Conservation (phyloP, 2,888 invertebrate species). For the Orchestes rusci region DNA sequence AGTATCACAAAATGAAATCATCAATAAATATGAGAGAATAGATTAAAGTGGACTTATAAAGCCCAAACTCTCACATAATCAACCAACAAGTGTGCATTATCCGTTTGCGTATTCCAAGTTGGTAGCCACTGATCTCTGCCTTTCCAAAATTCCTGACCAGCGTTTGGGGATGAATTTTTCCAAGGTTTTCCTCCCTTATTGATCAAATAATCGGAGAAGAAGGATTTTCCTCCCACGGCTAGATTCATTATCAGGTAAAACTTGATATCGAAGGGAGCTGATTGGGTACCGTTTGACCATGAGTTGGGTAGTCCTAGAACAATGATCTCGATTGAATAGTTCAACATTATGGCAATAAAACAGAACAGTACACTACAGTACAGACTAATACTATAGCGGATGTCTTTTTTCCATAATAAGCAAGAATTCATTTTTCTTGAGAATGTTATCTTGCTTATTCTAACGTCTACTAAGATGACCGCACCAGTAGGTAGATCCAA, state of each 20-base stretch:
- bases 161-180: slow-evolving; percentile 43
- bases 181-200: slow-evolving; percentile 53
- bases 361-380: too few species aligned
- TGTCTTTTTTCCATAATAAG: too few species aligned
- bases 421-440: too few species aligned
- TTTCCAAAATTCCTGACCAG: slow-evolving; percentile 59
- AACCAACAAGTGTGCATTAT: slow-evolving; percentile 55
- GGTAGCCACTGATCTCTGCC: slow-evolving; percentile 49
- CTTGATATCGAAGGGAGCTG: slow-evolving; percentile 66
- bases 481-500: too few species aligned
- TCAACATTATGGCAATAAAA: too few species aligned
- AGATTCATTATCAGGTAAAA: slow-evolving; percentile 55
- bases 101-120: slow-evolving; percentile 48
- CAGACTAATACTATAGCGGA: too few species aligned
- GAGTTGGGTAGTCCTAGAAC: slow-evolving; percentile 46
- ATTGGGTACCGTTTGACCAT: slow-evolving; percentile 47
- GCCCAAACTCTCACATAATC: slow-evolving; percentile 61
- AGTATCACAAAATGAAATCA: too few species aligned
- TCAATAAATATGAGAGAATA: too few species aligned
- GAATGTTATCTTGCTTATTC: too few species aligned
- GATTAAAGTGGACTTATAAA: too few species aligned
- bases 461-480: too few species aligned
- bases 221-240: slow-evolving; percentile 52
- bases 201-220: slow-evolving; percentile 53
- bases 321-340: too few species aligned